A percentile compares a stretch with the other conserved stretches of the same genome.
Evolutionary conservation across 2,888 invertebrate species (phyloP).

Genomic region (Ditula angustiorana): DNA sequence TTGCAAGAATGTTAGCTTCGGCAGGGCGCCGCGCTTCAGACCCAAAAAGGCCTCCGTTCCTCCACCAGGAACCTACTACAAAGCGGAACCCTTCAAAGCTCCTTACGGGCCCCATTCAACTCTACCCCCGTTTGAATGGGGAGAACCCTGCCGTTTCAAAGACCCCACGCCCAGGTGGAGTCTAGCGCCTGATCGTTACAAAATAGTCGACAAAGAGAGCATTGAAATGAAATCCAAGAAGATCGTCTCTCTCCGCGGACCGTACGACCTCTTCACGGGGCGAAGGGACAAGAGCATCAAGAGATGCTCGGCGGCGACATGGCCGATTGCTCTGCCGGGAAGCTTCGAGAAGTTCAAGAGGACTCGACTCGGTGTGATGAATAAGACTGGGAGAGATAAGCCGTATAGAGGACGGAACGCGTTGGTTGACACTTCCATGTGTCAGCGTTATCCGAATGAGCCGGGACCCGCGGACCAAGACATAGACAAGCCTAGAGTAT

Average conservation of each 20-base stretch:
- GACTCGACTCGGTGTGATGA: constrained; percentile 67
- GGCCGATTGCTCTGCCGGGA: constrained; percentile 69
- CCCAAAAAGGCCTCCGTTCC: constrained; percentile 53
- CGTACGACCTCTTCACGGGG: constrained; percentile 80
- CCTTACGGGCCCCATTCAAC: constrained; percentile 69
- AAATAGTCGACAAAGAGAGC: constrained; percentile 63
- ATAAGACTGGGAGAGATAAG: constrained; percentile 64
- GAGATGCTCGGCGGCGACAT: constrained; percentile 66
- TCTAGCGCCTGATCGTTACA: constrained; percentile 72
- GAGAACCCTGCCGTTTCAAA: constrained; percentile 71
- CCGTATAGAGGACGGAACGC: constrained; percentile 76
- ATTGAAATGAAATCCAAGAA: constrained; percentile 71
- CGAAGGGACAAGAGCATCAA: constrained; percentile 78
- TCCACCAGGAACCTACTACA: constrained; percentile 73
- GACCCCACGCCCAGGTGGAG: constrained; percentile 63
- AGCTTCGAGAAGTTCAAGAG: constrained; percentile 65
- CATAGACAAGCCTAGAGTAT: constrained; percentile 52
- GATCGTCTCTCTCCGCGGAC: constrained; percentile 69
- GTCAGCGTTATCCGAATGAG: constrained; percentile 72
- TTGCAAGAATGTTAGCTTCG: constrained; percentile 43
- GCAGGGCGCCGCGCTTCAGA: constrained; percentile 60
- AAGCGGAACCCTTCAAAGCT: constrained; percentile 60
- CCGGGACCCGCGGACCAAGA: constrained; percentile 83
- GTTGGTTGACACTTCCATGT: constrained; percentile 78
- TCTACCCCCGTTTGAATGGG: constrained; percentile 66